These are phyloP conservation scores for Sturnus vulgaris DNA, from an alignment of 2,113 vertebrate genomes.

Conservation along the genomic window DNA sequence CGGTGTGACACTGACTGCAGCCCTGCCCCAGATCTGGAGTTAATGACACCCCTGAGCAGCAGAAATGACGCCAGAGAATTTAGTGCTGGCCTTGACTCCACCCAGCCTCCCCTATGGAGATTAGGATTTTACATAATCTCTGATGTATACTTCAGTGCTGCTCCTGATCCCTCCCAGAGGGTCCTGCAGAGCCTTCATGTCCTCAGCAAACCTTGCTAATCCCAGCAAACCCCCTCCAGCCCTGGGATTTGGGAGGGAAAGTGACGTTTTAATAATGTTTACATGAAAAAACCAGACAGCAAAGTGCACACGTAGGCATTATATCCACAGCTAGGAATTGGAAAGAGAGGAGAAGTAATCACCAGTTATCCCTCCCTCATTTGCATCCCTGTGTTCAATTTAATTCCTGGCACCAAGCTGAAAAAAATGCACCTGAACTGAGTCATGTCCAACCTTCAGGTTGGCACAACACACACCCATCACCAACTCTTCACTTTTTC, in stretches of 20 bases:
- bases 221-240: not conserved
- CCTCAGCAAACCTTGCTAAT: not conserved
- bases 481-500: rapidly evolving
- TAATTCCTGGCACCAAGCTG: not conserved
- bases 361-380: no score
- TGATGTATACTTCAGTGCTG: not conserved
- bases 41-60: not conserved
- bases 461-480: not conserved
- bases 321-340: rapidly evolving
- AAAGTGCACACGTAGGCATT: not conserved
- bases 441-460: not conserved
- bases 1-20: not conserved
- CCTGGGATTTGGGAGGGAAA: not conserved
- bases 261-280: not conserved
- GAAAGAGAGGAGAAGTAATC: not conserved
- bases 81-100: not conserved
- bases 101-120: not conserved
- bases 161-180: not conserved
- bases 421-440: not conserved
- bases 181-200: not conserved
- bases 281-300: rapidly evolving
- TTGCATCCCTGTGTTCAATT: not conserved
- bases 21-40: not conserved
- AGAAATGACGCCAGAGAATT: not conserved
- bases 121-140: constrained; percentile 24